Percentiles rank a stretch among this genome's conserved stretches.
Evolutionary conservation across 2,113 vertebrate genomes (phyloP).

Genomic region (Motacilla alba): DNA sequence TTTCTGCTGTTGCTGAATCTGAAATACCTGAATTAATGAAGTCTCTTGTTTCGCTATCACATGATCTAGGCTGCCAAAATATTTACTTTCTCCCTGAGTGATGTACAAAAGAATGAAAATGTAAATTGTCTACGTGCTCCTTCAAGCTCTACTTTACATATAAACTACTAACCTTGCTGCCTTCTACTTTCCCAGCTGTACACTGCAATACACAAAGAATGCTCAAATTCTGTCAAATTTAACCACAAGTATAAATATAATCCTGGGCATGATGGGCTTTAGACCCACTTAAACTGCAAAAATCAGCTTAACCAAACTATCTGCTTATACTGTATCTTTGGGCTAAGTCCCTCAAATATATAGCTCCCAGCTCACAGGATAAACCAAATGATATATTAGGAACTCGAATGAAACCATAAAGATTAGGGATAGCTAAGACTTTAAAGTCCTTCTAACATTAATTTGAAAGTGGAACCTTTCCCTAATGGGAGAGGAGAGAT

Average conservation of each 20-base stretch:
- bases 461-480: conserved; percentile 2
- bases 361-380: not conserved
- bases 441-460: conserved; percentile 31
- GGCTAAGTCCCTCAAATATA: conserved; percentile 20
- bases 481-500: not conserved
- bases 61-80: conserved; percentile 3
- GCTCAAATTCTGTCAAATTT: conserved; percentile 25
- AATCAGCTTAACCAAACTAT: conserved; percentile 52
- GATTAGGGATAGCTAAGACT: conserved; percentile 29
- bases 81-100: conserved; percentile 25
- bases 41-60: not conserved
- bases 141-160: not conserved
- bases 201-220: not conserved
- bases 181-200: not conserved
- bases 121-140: not conserved
- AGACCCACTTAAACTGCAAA: conserved; percentile 26
- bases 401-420: not conserved
- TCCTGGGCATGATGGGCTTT: conserved; percentile 30
- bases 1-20: conserved; percentile 8
- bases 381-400: not conserved
- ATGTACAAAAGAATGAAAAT: conserved; percentile 3
- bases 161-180: not conserved
- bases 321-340: conserved; percentile 9
- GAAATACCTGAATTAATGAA: conserved; percentile 31
- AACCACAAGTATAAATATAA: conserved; percentile 39